Evolutionary conservation across 2,113 vertebrate genomes (phyloP).

Genomic region (Amphiprion percula): DNA sequence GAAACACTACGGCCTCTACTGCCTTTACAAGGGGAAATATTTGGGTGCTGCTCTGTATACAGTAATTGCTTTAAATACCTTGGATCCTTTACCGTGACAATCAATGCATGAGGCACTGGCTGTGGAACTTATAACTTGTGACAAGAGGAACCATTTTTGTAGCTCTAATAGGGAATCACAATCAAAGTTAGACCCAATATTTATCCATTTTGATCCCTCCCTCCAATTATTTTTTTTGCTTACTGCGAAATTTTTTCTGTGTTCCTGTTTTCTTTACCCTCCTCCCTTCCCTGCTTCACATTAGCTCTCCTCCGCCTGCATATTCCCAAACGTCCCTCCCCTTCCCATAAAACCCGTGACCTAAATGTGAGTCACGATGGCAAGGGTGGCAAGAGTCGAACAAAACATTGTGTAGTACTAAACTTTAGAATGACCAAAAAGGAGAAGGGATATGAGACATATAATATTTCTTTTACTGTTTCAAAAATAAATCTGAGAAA

Average conservation of each 20-base stretch:
- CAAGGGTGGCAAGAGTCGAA: slow-evolving; percentile 19
- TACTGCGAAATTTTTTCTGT: neutral
- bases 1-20: no score
- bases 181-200: neutral
- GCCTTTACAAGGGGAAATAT: no score
- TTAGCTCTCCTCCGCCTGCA: neutral
- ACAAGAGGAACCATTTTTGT: neutral
- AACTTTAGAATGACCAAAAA: neutral
- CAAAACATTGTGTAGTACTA: slow-evolving; percentile 8
- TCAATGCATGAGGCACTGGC: no score
- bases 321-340: slow-evolving; percentile 16
- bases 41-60: no score
- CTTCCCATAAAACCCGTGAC: slow-evolving; percentile 53
- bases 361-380: slow-evolving; percentile 43
- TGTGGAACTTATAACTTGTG: neutral
- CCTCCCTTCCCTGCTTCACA: neutral
- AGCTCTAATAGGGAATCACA: neutral
- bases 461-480: neutral
- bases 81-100: no score
- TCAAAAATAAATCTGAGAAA: neutral
- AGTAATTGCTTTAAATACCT: no score
- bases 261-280: neutral
- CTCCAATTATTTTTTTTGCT: neutral
- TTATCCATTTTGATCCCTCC: neutral
- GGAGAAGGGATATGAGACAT: neutral